Evolutionary conservation across 2,113 vertebrate species (phyloP), one percentile per base, ranked within the genome.

Genomic region (Anoura caudifer): DNA sequence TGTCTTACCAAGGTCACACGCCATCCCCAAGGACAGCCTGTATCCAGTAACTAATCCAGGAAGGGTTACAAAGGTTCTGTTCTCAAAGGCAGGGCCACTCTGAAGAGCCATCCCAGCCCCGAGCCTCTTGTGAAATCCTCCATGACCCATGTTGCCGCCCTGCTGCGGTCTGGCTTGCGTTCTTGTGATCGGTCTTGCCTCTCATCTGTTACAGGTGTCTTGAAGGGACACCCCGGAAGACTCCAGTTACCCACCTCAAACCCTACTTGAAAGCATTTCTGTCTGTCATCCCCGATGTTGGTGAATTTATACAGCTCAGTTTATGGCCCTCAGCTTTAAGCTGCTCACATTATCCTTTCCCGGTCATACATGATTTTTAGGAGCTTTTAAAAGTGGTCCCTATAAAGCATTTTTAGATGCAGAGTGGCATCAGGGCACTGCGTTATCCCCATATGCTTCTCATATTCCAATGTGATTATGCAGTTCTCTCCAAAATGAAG

Each of bases 391-490:
- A 91, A 52, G 17, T 81, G 45, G 19, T 56, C 31, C 12, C 67
- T 63, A 33, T 50, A 69, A 72, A 59, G 33, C 43, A 63, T 82
- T 69, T 87, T 36, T 28, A 88, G 20, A 82, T 89, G 36, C 33
- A 79, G 87, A 70, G 28, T 89, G 33, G 19, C n/a, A 20, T n/a
- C 4, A 17, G 5, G 43, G 15, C 28, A 63, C 5, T 61, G 36
- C 2, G 4, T 87, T 83, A 24, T 82, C 63, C 8, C n/a, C 70
- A 52, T 16, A 52, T 26, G 15, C 65, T n/a, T 52, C 8, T 93
- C 45, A 16, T 85, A 17, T 82, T 82, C 79, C 77, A 65, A 45
- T 77, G 63, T 50, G 61, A 87, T 89, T 63, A 54, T 86, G 20
- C 75, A 47, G 33, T 91, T 90, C 38, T 82, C 17, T 41, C 17